Evolutionary conservation across 1,140 invertebrate genomes (phyloP), one percentile per base, ranked within the genome.

Genomic region (Pachyrhynchus sulphureomaculatus): DNA sequence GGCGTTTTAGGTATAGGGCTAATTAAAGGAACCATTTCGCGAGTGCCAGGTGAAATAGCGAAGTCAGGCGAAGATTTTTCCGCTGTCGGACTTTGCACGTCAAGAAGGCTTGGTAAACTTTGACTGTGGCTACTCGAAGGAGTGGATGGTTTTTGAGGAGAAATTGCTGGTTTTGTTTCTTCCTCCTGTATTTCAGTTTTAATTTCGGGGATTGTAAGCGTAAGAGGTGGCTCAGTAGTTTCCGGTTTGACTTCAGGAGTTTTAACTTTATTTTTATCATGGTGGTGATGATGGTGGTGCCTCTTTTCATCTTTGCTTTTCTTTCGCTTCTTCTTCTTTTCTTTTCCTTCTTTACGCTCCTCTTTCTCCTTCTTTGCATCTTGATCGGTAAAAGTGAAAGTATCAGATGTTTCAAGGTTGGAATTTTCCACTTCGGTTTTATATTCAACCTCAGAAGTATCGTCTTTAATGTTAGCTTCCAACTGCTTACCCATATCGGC

Each of bases 241-340:
- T 72, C 67, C 18, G 53, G 63, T 34, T 67, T 71, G 9, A 60
- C 24, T 62, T 75, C 71, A 8, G 56, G 63, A 21, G 65, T 64
- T 65, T 75, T 75, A 3, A 67, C 49, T 61, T 73, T 75, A 36
- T 61, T 72, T 33, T 72, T 75, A 63, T 72, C 72, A 65, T 72
- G 76, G 53, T 82, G 81, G 39, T 81, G 80, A 26, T 81, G 81
- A 65, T 84, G 83, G 72, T 88, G 82, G 61, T 88, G 83, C 49
- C 85, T 84, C 66, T 84, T 83, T 55, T 91, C 89, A 68, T 92
- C 90, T 69, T 88, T 90, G 17, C 84, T 89, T 67, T 86, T 89
- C 69, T 91, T 92, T 45, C 90, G 84, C 68, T 91, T 92, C 75
- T 92, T 91, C 71, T 88, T 90, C 72, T 88, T 90, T 63, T 90